phyloP scores from a whole-genome alignment of 2,797 vertebrate genomes.

The Galaxias olidus region DNA sequence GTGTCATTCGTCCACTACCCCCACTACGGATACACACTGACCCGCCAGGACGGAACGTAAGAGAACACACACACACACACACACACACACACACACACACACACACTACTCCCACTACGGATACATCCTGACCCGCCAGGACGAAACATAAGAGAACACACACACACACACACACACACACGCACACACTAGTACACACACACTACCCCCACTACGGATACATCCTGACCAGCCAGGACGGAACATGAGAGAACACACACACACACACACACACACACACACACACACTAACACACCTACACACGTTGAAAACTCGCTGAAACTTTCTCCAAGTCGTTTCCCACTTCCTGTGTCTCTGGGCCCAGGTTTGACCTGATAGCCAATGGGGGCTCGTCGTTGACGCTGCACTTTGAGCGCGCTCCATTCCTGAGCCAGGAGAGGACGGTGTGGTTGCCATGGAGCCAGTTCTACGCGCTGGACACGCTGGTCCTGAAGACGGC shows the following conservation, averaged over 20 bases:
- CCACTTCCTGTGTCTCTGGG: slow-evolving; percentile 50
- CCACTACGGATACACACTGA: slow-evolving; percentile 97
- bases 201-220: slow-evolving; percentile 98
- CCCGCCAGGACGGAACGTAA: slow-evolving; percentile 98
- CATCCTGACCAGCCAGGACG: slow-evolving; percentile 97
- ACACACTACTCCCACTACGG: no score
- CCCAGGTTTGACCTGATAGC: slow-evolving; percentile 97
- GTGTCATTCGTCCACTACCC: slow-evolving; percentile 99
- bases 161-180: no score
- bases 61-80: slow-evolving; percentile 65
- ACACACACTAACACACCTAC: slow-evolving; percentile 1
- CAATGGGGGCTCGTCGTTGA: slow-evolving; percentile 93
- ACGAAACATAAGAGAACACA: no score
- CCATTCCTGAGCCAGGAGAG: slow-evolving; percentile 97
- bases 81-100: slow-evolving; percentile 2
- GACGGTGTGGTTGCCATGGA: slow-evolving; percentile 97
- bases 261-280: background rate
- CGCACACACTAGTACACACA: no score
- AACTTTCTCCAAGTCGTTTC: slow-evolving; percentile 4
- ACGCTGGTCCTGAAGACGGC: slow-evolving; percentile 98
- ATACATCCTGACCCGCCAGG: no score
- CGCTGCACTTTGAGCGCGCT: slow-evolving; percentile 93
- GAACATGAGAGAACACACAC: slow-evolving; percentile 87
- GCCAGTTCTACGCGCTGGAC: slow-evolving; percentile 98
- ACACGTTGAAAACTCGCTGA: background rate